Evolutionary conservation across 2,113 vertebrate species (phyloP).

Genomic region (Scalopus aquaticus): DNA sequence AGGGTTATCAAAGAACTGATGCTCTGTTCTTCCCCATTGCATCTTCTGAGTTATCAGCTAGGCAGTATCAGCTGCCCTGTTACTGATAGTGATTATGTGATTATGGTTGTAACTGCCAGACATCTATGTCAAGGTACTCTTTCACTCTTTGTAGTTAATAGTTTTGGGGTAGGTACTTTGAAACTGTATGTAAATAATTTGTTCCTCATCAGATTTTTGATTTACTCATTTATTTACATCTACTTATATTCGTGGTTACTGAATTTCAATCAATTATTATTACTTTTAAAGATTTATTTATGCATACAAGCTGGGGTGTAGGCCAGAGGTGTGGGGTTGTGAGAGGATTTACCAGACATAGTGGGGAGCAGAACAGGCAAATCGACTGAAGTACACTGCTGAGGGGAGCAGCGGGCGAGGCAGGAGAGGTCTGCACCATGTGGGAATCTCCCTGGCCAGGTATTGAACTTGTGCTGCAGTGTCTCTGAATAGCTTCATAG

Average conservation of each 20-base stretch:
- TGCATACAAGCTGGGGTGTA: no score
- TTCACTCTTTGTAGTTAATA: conserved; percentile 16
- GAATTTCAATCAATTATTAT: background rate
- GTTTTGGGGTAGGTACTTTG: background rate
- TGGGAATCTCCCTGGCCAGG: no score
- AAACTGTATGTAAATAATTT: conserved; percentile 49
- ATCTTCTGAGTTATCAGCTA: background rate
- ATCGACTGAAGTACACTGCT: no score
- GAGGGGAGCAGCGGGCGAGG: no score
- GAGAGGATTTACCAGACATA: no score
- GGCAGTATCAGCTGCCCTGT: background rate
- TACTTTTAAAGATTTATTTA: no score
- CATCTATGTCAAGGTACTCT: background rate
- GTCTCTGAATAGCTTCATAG: no score
- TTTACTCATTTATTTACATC: background rate
- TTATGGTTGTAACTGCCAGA: background rate
- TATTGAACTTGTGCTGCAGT: no score
- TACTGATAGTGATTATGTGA: background rate
- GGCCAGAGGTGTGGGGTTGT: no score
- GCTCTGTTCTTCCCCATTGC: background rate
- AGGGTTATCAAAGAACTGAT: background rate
- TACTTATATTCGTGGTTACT: background rate
- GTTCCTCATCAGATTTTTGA: background rate
- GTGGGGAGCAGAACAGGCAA: no score
- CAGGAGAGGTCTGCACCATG: no score